Conservation (phyloP, 2,113 vertebrate genomes). For the Sinosuthora webbiana region DNA sequence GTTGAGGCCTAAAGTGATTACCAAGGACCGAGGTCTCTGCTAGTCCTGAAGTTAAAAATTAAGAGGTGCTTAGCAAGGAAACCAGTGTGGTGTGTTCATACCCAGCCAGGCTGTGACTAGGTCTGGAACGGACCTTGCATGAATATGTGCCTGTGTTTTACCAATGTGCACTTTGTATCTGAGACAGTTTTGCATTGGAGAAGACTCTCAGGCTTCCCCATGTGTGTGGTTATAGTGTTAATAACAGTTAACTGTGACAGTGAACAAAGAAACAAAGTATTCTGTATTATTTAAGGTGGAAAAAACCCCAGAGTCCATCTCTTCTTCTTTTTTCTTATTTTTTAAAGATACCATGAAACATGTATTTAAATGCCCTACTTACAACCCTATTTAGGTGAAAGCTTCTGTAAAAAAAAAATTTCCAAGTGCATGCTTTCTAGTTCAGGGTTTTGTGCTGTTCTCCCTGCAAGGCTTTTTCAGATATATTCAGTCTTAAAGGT, state of each 20-base stretch:
- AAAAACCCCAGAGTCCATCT: fast-evolving
- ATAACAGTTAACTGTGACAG: neutral
- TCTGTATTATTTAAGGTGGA: neutral
- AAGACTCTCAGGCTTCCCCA: neutral
- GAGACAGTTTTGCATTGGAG: neutral
- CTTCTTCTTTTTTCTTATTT: neutral
- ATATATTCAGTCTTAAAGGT: neutral
- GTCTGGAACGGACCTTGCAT: neutral
- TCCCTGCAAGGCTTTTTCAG: neutral
- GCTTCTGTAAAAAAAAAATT: neutral
- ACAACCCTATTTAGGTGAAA: neutral
- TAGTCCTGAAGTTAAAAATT: neutral
- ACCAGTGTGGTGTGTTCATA: neutral
- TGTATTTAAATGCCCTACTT: neutral
- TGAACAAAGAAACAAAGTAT: neutral
- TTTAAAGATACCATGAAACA: neutral
- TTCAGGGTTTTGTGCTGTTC: neutral
- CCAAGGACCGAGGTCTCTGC: neutral
- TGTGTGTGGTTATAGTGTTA: neutral
- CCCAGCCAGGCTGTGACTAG: neutral
- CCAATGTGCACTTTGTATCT: neutral
- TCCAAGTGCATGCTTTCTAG: neutral
- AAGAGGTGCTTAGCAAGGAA: neutral
- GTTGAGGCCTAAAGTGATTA: neutral
- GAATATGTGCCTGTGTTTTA: neutral